A percentile compares a stretch with the other conserved stretches of the same genome.
phyloP scores from a whole-genome alignment of 2,797 vertebrate species.

The Morelia viridis region DNA sequence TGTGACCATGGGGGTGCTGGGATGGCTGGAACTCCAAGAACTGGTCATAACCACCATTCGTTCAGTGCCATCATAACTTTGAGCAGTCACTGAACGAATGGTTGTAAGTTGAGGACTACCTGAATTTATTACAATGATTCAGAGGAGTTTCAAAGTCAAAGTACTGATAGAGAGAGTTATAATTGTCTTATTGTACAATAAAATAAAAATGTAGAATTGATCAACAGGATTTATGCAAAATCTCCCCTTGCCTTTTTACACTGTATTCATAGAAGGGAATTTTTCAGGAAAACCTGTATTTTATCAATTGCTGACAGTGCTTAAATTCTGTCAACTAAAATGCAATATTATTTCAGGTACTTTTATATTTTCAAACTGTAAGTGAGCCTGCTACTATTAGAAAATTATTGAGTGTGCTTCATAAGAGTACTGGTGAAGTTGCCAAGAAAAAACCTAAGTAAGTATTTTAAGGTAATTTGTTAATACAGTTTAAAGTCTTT shows the following conservation, averaged over 20 bases:
- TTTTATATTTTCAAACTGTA: constrained; percentile 95
- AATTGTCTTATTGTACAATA: not conserved
- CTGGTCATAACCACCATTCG: not conserved
- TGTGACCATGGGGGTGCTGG: not conserved
- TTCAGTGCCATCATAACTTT: not conserved
- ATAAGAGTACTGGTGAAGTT: constrained; percentile 95
- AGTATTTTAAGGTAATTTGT: constrained; percentile 69
- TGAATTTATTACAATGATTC: not conserved
- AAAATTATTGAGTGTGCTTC: constrained; percentile 88
- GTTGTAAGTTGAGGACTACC: not conserved
- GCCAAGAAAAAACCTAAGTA: constrained; percentile 98
- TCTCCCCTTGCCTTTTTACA: not conserved
- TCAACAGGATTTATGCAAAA: not conserved
- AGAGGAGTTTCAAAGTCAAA: not conserved
- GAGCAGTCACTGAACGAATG: not conserved
- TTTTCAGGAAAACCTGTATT: not conserved
- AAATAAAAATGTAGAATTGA: not conserved
- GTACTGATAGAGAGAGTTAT: not conserved
- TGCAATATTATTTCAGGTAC: constrained; percentile 76
- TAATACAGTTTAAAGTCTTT: constrained; percentile 24
- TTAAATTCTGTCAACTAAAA: not conserved
- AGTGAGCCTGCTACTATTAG: constrained; percentile 93
- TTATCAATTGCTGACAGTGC: not conserved
- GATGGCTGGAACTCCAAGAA: not conserved
- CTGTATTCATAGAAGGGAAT: not conserved